Percentiles rank a stretch among this genome's conserved stretches.
Conservation (phyloP, 1,140 invertebrate species). For the Diabrotica virgifera region DNA sequence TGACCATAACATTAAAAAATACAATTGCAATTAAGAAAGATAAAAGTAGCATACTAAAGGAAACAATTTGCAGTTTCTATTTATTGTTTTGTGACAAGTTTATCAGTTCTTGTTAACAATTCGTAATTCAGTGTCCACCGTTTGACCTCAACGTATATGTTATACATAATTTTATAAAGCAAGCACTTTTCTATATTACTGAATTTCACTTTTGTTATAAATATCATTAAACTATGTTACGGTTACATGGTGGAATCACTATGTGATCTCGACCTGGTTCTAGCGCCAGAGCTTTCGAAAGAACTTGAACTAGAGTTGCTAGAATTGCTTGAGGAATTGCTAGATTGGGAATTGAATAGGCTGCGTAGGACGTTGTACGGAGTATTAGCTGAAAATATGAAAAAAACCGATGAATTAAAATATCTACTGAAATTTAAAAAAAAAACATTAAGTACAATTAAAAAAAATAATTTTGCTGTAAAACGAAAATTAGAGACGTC, state of each 20-base stretch:
- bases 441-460: too few species aligned
- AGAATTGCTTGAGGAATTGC: conserved; percentile 7
- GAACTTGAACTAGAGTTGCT: conserved; percentile 17
- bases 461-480: too few species aligned
- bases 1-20: too few species aligned
- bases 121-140: too few species aligned
- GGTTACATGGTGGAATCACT: conserved; percentile 12
- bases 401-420: not conserved
- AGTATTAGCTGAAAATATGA: conserved; percentile 13
- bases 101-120: too few species aligned
- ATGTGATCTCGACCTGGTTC: conserved; percentile 17
- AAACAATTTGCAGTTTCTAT: too few species aligned
- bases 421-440: too few species aligned
- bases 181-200: conserved; percentile 8
- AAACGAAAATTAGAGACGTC: too few species aligned
- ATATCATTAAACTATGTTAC: not conserved
- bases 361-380: conserved; percentile 11
- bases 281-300: conserved; percentile 6
- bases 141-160: too few species aligned
- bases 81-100: too few species aligned
- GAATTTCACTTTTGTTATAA: conserved; percentile 3
- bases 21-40: too few species aligned
- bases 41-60: too few species aligned
- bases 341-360: conserved; percentile 10
- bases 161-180: conserved; percentile 5